Conservation (phyloP, 2,113 vertebrate species). For the Eonycteris spelaea region DNA sequence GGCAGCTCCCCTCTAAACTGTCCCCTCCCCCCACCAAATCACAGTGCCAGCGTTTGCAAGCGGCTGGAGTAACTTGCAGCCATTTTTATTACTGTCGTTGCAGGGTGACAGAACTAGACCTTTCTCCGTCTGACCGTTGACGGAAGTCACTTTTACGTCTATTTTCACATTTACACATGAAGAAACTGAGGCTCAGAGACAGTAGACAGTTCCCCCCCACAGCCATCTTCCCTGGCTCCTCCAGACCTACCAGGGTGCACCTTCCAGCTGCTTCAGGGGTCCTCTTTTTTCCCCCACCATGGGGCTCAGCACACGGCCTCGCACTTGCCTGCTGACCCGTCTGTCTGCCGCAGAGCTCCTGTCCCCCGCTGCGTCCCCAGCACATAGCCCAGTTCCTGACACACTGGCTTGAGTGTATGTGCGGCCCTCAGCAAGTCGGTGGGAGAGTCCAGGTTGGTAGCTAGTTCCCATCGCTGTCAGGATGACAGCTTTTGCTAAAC, state of each 20-base stretch:
- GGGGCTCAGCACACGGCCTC: neutral
- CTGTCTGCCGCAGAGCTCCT: neutral
- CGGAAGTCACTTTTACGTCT: neutral
- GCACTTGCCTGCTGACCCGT: rapidly evolving
- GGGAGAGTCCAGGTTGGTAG: neutral
- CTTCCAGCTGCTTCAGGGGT: neutral
- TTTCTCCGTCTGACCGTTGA: neutral
- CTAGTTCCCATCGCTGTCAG: neutral
- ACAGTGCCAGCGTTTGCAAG: rapidly evolving
- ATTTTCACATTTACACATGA: neutral
- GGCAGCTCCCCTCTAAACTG: neutral
- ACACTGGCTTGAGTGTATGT: neutral
- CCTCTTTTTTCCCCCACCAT: neutral
- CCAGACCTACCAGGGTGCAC: rapidly evolving
- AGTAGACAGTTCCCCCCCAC: no score
- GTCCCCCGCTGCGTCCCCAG: neutral
- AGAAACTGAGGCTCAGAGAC: neutral
- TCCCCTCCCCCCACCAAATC: rapidly evolving
- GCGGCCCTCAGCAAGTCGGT: neutral
- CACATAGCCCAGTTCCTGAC: neutral
- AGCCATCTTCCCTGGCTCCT: neutral
- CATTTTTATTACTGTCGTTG: neutral
- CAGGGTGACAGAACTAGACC: neutral
- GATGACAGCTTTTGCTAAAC: neutral
- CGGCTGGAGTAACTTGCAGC: neutral